Base-by-base conservation (phyloP, 2,113 vertebrate genomes). In the Macaca nemestrina region DNA sequence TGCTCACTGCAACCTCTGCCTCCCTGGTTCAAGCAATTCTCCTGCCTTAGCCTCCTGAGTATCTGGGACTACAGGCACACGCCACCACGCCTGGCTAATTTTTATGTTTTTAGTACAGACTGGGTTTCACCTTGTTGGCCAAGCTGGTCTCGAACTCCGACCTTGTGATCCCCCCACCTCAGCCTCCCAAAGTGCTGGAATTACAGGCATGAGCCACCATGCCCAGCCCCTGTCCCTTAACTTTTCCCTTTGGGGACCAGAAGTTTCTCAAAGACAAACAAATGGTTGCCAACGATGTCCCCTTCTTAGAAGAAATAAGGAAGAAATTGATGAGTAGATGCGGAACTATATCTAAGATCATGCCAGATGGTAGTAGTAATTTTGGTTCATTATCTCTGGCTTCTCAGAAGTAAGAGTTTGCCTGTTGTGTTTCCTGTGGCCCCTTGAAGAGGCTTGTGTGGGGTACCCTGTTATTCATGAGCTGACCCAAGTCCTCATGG, bases 301-400 rank as follows among this genome's bases (percentile, higher is more conserved):
- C 45, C 10, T 76, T 82, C 78, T 93, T 76, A 81, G 61, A 64
- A 90, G n/a, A 90, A 96, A 35, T 67, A 84, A 90, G 86, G 64
- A 75, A 85, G 72, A 73, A 88, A 52, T 52, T 13, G 55, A 32
- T 70, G 32, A 38, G 40, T 30, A 45, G 87, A 16, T 40, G 2
- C 12, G 32, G 12, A 32, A 45, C 1, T 45, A 2, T 40, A n/a
- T 82, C 61, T 95, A 7, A 64, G 22, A 22, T 82, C 13, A 7
- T 12, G 61, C 91, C 73, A 73, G 23, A 27, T 55, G 35, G 89
- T 20, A 4, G 73, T 27, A 88, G 55, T 57, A 14, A 35, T 67
- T 84, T 86, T 6, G 48, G 25, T 20, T 83, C 35, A 2, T 79
- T 59, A 7, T n/a, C 75, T 93, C 57, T 52, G 25, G 27, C 75